These are phyloP conservation scores for Aspidiotus rigidus DNA, from an alignment of 2,888 invertebrate species.

Conservation along the genomic window DNA sequence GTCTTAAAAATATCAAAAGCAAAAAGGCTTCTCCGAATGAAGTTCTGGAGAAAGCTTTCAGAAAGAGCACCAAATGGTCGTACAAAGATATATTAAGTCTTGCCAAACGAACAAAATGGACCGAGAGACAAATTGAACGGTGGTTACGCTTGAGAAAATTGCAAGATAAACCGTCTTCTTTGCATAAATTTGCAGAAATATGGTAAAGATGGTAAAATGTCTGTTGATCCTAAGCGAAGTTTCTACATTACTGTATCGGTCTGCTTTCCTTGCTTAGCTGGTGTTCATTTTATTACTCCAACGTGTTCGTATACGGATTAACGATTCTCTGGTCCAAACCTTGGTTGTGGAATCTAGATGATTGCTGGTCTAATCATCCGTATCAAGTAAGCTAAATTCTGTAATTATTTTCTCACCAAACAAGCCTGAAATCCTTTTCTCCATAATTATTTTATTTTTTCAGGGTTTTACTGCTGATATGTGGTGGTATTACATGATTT, in stretches of 20 bases:
- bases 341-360: constrained; percentile 85
- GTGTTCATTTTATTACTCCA: constrained; percentile 76
- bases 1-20: constrained; percentile 67
- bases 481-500: constrained; percentile 97
- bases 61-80: constrained; percentile 56
- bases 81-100: constrained; percentile 65
- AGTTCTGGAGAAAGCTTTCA: constrained; percentile 68
- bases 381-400: constrained; percentile 52
- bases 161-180: constrained; percentile 77
- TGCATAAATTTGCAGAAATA: constrained; percentile 86
- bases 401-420: too few species aligned
- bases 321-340: constrained; percentile 78
- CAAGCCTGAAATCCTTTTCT: too few species aligned
- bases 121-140: constrained; percentile 77
- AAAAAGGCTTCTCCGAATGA: constrained; percentile 65
- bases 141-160: constrained; percentile 79
- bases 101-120: constrained; percentile 73
- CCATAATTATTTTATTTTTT: constrained; percentile 36
- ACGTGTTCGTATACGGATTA: constrained; percentile 71
- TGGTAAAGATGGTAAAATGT: constrained; percentile 45
- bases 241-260: background rate
- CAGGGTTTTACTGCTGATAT: constrained; percentile 70
- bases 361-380: constrained; percentile 73
- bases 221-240: background rate
- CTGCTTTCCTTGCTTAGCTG: constrained; percentile 50